Base-by-base conservation (phyloP, 2,888 invertebrate genomes). In the Pinctada fucata region DNA sequence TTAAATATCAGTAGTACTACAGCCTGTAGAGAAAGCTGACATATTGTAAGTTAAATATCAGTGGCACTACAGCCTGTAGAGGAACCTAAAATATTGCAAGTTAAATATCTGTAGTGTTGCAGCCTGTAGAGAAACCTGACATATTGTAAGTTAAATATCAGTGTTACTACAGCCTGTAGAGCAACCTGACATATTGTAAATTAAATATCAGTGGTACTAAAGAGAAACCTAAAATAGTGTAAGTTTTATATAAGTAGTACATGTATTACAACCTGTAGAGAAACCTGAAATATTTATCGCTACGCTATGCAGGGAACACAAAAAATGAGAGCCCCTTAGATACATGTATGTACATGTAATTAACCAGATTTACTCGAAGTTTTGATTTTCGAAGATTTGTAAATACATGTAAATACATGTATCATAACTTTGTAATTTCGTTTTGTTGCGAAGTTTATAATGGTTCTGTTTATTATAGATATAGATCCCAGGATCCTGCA, bases 401-500 rank as follows among this genome's bases (percentile, higher is more conserved):
- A 10, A 58, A 58, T 58, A 10, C 6, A 58, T 58, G 58, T 10
- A 10, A 6, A 13, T 10, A n/a, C n/a, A n/a, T n/a, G n/a, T n/a
- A 31, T 31, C 31, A 31, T 31, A 31, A 31, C 31, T 31, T 31
- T 31, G 31, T 31, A 31, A 31, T 31, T 31, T 31, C 31, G 1
- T 31, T 31, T 31, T 31, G 31, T 31, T 31, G 31, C 31, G 31
- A 31, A 31, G 31, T 31, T 31, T 31, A 31, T 31, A 31, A 31
- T 31, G 31, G 31, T 31, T 31, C 31, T 31, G 31, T 31, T 31
- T 31, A 31, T 31, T 6, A 63, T 4, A 63, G 3, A 64, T 74
- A 10, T 50, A 75, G 75, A 47, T 84, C 86, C 4, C 75, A 88
- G 67, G 88, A 87, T 13, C 89, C 91, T 0, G 91, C 92, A 2